phyloP scores from a whole-genome alignment of 2,113 vertebrate genomes.

The Cnemophilus loriae region DNA sequence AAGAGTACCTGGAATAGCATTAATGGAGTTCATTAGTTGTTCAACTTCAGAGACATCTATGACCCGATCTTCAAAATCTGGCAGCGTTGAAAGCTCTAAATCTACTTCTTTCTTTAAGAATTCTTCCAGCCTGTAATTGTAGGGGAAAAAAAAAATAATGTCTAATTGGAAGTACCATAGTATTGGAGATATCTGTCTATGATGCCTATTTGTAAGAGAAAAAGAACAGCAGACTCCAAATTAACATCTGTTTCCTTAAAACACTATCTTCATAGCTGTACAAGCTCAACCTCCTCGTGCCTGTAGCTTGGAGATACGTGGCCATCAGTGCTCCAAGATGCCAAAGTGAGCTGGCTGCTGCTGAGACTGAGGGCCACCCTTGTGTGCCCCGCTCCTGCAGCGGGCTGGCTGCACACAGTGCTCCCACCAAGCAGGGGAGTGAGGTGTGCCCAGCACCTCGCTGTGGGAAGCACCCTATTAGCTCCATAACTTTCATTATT shows the following conservation, averaged over 20 bases:
- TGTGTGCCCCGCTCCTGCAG: background rate
- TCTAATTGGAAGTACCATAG: background rate
- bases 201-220: background rate
- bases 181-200: background rate
- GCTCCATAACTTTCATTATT: background rate
- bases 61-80: slow-evolving; percentile 78
- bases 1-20: slow-evolving; percentile 81
- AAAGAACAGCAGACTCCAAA: background rate
- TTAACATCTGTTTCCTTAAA: background rate
- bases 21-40: slow-evolving; percentile 88
- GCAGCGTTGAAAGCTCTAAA: slow-evolving; percentile 72
- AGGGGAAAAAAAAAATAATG: accelerated
- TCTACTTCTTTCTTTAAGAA: slow-evolving; percentile 80
- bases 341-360: background rate
- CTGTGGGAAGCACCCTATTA: background rate
- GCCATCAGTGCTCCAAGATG: background rate
- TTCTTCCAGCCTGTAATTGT: slow-evolving; percentile 76
- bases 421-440: background rate
- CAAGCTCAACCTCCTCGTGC: background rate
- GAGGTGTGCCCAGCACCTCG: background rate
- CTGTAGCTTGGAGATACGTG: background rate
- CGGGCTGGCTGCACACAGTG: accelerated
- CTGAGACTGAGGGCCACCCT: background rate
- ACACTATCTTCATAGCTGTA: background rate
- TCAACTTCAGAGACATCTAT: slow-evolving; percentile 86